Evolutionary conservation across 2,888 invertebrate genomes (phyloP), one percentile per base, ranked within the genome.

Genomic region (Masnerella sp.): DNA sequence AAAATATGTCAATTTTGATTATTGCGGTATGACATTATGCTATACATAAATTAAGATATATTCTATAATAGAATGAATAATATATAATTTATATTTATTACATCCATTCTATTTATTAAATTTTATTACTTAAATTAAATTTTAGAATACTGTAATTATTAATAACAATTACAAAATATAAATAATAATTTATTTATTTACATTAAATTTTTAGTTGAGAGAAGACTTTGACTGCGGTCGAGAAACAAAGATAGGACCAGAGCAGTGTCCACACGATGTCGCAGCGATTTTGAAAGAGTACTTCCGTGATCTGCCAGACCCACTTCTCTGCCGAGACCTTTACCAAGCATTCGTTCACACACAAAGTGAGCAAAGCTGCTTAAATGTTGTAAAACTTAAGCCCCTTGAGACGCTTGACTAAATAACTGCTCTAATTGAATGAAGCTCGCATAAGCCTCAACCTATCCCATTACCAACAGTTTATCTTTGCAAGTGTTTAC

Each of bases 201-300:
- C 8, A 22, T 38, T n/a, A n/a, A 30, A 12, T 36, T 89, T 89
- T 34, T 87, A 97, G 96, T 89, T 97, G 76, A 90, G 96, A 42
- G 97, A 97, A 85, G 96, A 96, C 75, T 96, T 97, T 88, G 96
- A 97, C 88, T 92, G 92, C 74, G 95, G 95, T 12, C 91, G 92
- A 80, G 92, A 93, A 81, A 90, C 91, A 9, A 90, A 91, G 67
- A 89, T 97, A 79, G 93, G 93, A 77, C 90, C 93, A 7, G 94
- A 95, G 42, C 94, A 94, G 80, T 95, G 95, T 88, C 96, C 97
- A 0, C 97, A 98, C 88, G 97, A 98, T 85, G 95, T 97, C 62
- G 97, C 96, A 5, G 95, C 96, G 0, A 90, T 98, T 34, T 91
- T 98, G 25, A 98, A 98, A 87, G 97, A 97, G 88, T 98, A 94